Conservation (phyloP, 2,113 vertebrate genomes). For the Aleadryas rufinucha region DNA sequence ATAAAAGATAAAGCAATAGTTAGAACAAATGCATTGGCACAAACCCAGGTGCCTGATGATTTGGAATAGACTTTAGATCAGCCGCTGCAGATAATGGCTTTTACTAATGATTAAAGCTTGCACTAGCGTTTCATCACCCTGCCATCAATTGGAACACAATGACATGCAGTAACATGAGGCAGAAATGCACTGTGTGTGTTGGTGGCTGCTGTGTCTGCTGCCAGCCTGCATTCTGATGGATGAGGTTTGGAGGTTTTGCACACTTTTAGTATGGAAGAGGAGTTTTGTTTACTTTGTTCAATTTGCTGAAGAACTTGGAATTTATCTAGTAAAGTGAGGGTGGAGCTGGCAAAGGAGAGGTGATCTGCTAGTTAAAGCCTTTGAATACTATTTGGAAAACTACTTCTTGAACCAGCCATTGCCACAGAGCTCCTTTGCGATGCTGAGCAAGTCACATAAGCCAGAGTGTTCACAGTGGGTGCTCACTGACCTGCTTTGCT, state of each 20-base stretch:
- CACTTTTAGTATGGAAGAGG: not conserved
- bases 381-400: not conserved
- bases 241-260: not conserved
- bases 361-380: not conserved
- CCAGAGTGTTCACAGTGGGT: not conserved
- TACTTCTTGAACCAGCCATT: not conserved
- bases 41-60: not conserved
- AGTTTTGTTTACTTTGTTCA: not conserved
- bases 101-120: constrained; percentile 50
- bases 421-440: not conserved
- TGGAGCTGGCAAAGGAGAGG: not conserved
- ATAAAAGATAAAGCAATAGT: not conserved
- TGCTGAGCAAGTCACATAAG: not conserved
- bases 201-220: not conserved
- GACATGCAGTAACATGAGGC: constrained; percentile 14
- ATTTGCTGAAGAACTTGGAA: not conserved
- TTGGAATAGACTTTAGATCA: constrained; percentile 7
- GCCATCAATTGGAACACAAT: not conserved
- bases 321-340: not conserved
- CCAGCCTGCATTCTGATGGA: not conserved
- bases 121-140: not conserved
- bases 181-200: not conserved
- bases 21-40: not conserved
- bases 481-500: not conserved
- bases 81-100: constrained; percentile 43